Conservation (phyloP, 2,113 vertebrate species). For the Sylvietta virens region DNA sequence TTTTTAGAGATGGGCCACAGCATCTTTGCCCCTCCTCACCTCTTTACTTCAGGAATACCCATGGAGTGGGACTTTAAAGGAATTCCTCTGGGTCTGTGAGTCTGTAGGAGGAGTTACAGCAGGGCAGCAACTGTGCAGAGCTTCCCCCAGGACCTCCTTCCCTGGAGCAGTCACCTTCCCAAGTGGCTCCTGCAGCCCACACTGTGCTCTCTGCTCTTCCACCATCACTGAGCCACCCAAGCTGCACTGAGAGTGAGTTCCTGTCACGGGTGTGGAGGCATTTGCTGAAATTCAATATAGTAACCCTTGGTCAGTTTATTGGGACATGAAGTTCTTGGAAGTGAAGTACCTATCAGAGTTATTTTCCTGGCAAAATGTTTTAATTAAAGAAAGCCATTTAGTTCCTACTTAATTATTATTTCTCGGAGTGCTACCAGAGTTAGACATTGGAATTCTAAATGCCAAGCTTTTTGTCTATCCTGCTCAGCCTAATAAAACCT, state of each 20-base stretch:
- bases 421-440: not conserved
- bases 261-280: not conserved
- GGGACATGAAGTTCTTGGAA: not conserved
- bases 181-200: not conserved
- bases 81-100: not conserved
- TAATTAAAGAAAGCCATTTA: not conserved
- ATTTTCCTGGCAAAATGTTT: not conserved
- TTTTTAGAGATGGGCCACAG: not conserved
- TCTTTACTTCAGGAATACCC: not conserved
- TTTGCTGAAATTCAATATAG: not conserved
- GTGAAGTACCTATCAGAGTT: not conserved
- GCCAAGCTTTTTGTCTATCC: not conserved
- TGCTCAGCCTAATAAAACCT: not conserved
- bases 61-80: rapidly evolving
- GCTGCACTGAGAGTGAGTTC: not conserved
- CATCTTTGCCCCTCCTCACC: not conserved
- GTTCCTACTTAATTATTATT: not conserved
- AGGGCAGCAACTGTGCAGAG: not conserved
- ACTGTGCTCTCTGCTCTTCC: not conserved
- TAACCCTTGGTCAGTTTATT: not conserved
- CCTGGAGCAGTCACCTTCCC: not conserved
- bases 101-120: rapidly evolving
- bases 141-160: not conserved
- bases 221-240: not conserved
- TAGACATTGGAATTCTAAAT: not conserved